phyloP scores from a whole-genome alignment of 2,113 vertebrate species.

The Petaurus breviceps region DNA sequence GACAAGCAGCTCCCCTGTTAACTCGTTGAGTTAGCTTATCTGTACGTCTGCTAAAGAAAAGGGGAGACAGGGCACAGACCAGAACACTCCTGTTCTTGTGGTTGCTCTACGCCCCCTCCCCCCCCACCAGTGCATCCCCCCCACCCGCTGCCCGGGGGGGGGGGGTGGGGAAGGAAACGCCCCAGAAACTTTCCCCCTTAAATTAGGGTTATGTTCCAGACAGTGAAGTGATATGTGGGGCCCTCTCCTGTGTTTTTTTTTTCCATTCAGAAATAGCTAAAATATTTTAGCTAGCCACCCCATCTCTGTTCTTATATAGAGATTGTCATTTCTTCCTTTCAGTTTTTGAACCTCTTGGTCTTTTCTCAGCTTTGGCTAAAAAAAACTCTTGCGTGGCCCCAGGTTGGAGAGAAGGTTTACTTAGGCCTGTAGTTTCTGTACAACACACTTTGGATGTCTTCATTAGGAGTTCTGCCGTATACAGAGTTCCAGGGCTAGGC shows the following conservation, averaged over 20 bases:
- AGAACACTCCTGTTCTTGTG: slow-evolving; percentile 56
- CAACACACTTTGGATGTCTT: slow-evolving; percentile 57
- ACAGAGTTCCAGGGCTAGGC: slow-evolving; percentile 48
- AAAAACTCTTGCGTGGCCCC: slow-evolving; percentile 41
- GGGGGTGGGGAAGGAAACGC: slow-evolving; percentile 72
- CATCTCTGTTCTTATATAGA: not conserved
- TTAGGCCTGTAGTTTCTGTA: slow-evolving; percentile 35
- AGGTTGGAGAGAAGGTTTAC: not conserved
- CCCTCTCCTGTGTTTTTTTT: not conserved
- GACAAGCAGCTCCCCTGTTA: not conserved
- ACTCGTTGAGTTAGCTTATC: slow-evolving; percentile 32
- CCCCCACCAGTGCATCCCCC: too few species aligned
- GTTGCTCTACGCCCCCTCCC: slow-evolving; percentile 70
- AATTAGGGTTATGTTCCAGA: slow-evolving; percentile 31
- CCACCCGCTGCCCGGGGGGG: too few species aligned
- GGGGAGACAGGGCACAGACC: slow-evolving; percentile 35
- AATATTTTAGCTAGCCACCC: not conserved
- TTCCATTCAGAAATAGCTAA: slow-evolving; percentile 21
- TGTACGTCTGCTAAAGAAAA: slow-evolving; percentile 18
- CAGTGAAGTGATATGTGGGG: slow-evolving; percentile 29
- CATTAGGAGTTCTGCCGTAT: slow-evolving; percentile 66
- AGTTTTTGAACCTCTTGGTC: slow-evolving; percentile 20
- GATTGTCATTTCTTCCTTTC: not conserved
- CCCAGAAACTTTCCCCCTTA: slow-evolving; percentile 69
- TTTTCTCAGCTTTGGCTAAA: slow-evolving; percentile 28